These are phyloP conservation scores for Gymnosoma rotundatum DNA, from an alignment of 2,888 invertebrate genomes.

Conservation along the genomic window DNA sequence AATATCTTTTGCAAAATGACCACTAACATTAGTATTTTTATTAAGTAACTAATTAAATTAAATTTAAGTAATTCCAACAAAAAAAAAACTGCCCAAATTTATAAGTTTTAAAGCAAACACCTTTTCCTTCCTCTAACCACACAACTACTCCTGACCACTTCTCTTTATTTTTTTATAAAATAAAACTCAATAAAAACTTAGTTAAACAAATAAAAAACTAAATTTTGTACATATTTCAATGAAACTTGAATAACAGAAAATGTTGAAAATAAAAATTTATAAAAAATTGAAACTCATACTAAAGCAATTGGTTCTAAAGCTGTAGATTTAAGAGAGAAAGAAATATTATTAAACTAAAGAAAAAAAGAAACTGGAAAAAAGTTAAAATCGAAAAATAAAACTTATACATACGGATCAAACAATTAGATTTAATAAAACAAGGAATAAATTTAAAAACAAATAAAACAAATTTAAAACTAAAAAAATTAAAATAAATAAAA, in stretches of 20 bases:
- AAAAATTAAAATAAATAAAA: conserved; percentile 33
- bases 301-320: conserved; percentile 77
- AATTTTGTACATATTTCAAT: conserved; percentile 71
- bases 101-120: background rate
- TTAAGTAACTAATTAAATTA: background rate
- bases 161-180: background rate
- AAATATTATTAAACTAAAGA: background rate
- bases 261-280: conserved; percentile 33
- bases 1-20: no score
- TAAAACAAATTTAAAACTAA: conserved; percentile 40
- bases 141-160: background rate
- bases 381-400: conserved; percentile 26
- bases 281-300: conserved; percentile 66
- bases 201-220: conserved; percentile 8
- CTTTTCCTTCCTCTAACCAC: no score
- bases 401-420: conserved; percentile 68
- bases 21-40: background rate
- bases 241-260: conserved; percentile 58
- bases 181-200: conserved; percentile 14
- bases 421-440: conserved; percentile 60
- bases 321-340: conserved; percentile 72
- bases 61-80: background rate
- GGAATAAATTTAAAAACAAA: conserved; percentile 60
- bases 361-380: conserved; percentile 46
- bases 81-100: background rate